These are phyloP conservation scores for Cheilosia grossa DNA, from an alignment of 2,888 invertebrate species.

Conservation along the genomic window DNA sequence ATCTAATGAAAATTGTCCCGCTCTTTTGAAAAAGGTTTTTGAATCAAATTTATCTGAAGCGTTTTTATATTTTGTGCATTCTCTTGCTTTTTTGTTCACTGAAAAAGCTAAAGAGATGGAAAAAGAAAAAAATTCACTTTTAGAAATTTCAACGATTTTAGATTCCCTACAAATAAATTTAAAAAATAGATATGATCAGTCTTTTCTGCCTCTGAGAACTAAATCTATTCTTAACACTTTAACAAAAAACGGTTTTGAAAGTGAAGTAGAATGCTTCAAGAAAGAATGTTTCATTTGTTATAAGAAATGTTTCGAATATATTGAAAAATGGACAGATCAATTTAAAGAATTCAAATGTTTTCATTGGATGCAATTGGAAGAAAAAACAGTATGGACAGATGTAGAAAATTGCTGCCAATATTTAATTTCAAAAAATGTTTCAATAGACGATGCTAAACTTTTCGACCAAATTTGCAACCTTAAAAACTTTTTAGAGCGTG, in stretches of 20 bases:
- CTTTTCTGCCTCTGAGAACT: conserved; percentile 18
- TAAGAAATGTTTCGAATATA: conserved; percentile 2
- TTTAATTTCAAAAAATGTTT: no score
- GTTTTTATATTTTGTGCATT: not conserved
- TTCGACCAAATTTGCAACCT: conserved; percentile 1
- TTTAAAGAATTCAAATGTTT: conserved; percentile 19
- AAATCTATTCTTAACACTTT: conserved; percentile 17
- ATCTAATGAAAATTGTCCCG: no score
- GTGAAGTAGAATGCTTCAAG: conserved; percentile 15
- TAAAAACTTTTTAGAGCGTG: not conserved
- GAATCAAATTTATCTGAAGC: no score
- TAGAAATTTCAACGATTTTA: conserved; percentile 8
- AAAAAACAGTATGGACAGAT: conserved; percentile 14
- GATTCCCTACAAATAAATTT: conserved; percentile 13
- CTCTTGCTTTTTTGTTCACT: conserved; percentile 9
- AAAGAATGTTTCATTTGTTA: conserved; percentile 17
- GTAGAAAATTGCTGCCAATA: conserved; percentile 5
- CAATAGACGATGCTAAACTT: not conserved
- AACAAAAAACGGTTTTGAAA: conserved; percentile 21
- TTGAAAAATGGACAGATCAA: conserved; percentile 22
- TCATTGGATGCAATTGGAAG: conserved; percentile 1
- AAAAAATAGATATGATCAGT: conserved; percentile 13
- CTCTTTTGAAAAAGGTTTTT: no score
- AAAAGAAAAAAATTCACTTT: conserved; percentile 22
- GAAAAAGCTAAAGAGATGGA: conserved; percentile 16